Conservation (phyloP, 2,888 invertebrate genomes). For the Colostygia pectinataria region DNA sequence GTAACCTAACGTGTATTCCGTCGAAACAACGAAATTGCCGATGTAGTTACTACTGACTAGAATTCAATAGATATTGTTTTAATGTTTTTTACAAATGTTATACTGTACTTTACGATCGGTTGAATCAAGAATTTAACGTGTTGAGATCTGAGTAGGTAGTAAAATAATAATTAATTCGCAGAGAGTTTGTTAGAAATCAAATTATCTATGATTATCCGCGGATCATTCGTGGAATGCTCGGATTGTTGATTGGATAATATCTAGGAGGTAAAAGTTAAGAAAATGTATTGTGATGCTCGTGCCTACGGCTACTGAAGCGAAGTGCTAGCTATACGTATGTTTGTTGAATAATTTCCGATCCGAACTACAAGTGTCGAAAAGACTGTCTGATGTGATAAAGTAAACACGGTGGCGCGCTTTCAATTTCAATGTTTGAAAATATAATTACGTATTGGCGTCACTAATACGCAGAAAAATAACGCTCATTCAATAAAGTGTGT, state of each 20-base stretch:
- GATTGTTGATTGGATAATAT: background rate
- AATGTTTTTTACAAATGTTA: constrained; percentile 1
- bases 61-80: too few relatives aligned
- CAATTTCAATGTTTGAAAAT: constrained; percentile 4
- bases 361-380: constrained; percentile 21
- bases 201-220: constrained; percentile 11
- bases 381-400: constrained; percentile 27
- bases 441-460: background rate
- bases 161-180: constrained; percentile 19
- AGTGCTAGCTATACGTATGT: constrained; percentile 7
- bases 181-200: constrained; percentile 22
- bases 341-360: background rate
- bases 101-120: constrained; percentile 5
- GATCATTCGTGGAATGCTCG: constrained; percentile 3
- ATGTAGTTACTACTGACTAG: too few relatives aligned
- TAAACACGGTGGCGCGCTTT: constrained; percentile 1
- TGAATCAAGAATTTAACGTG: constrained; percentile 20
- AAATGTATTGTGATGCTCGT: constrained; percentile 15
- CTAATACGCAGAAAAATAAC: constrained; percentile 3
- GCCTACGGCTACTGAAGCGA: constrained; percentile 5
- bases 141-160: constrained; percentile 30
- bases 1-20: too few relatives aligned
- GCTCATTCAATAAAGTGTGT: too few relatives aligned
- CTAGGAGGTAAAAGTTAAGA: background rate
- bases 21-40: constrained; percentile 5